phyloP scores from a whole-genome alignment of 1,140 invertebrate genomes.

The Trypoxylus dichotomus region DNA sequence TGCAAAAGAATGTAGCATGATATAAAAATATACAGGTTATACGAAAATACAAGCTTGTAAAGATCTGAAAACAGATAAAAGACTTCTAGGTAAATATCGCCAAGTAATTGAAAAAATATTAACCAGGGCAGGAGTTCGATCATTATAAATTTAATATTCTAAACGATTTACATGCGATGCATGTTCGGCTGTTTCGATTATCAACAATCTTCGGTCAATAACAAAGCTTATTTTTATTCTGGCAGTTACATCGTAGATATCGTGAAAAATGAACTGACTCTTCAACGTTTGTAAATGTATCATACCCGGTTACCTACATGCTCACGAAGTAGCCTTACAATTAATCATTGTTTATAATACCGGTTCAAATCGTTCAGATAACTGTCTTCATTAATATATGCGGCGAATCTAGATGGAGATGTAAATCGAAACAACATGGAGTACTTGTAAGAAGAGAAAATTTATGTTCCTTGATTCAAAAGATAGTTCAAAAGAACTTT shows the following conservation, averaged over 20 bases:
- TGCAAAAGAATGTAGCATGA: neutral
- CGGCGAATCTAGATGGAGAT: neutral
- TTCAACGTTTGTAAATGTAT: slow-evolving; percentile 3
- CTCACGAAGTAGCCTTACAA: neutral
- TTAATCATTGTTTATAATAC: neutral
- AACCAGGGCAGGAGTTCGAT: neutral
- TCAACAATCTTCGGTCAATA: neutral
- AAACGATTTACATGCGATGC: neutral
- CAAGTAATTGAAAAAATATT: too few species aligned
- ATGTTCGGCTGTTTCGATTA: neutral
- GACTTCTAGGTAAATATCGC: too few species aligned
- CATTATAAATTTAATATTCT: neutral
- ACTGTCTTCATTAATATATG: neutral
- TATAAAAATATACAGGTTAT: neutral
- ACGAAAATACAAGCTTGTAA: neutral
- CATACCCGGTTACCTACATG: neutral
- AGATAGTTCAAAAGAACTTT: too few species aligned
- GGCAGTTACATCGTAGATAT: neutral
- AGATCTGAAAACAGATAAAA: neutral
- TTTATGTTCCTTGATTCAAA: too few species aligned
- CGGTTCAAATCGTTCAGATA: neutral
- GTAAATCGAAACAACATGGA: too few species aligned
- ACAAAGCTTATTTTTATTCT: slow-evolving; percentile 1
- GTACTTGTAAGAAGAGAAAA: too few species aligned
- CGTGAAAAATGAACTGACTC: neutral